Conservation (phyloP, 2,888 invertebrate species). For the Metacarcinus magister region DNA sequence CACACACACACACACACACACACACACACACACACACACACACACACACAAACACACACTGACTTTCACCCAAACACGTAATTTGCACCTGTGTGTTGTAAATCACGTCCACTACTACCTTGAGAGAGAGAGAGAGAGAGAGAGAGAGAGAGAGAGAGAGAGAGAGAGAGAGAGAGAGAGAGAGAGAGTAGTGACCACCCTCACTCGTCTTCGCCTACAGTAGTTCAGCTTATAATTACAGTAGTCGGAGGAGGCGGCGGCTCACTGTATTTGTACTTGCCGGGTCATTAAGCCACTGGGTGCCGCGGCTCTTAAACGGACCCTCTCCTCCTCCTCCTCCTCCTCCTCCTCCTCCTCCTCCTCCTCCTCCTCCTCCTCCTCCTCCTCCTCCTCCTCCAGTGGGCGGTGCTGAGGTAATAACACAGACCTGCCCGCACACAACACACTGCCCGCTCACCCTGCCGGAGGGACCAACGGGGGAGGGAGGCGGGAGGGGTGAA, state of each 20-base stretch:
- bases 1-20: conserved; percentile 7
- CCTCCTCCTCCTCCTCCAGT: not conserved
- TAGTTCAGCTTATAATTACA: conserved; percentile 77
- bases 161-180: conserved; percentile 67
- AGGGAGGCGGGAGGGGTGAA: not conserved
- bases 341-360: conserved; percentile 37
- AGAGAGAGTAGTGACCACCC: conserved; percentile 58
- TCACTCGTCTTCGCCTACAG: conserved; percentile 66
- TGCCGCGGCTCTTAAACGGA: conserved; percentile 59
- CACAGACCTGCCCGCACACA: not conserved
- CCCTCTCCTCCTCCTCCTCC: not conserved
- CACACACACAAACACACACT: conserved; percentile 20
- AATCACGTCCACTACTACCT: conserved; percentile 8
- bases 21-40: conserved; percentile 50
- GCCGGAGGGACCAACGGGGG: not conserved
- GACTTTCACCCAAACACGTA: not conserved
- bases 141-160: conserved; percentile 59
- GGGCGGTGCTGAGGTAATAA: conserved; percentile 1
- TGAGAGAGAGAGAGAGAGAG: not conserved
- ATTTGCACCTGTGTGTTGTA: conserved; percentile 17
- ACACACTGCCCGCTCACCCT: not conserved
- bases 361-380: conserved; percentile 45
- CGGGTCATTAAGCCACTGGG: conserved; percentile 74
- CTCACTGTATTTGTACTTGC: conserved; percentile 77
- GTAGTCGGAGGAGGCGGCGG: conserved; percentile 63